Conservation (phyloP, 2,797 vertebrate genomes). For the Lateolabrax maculatus region DNA sequence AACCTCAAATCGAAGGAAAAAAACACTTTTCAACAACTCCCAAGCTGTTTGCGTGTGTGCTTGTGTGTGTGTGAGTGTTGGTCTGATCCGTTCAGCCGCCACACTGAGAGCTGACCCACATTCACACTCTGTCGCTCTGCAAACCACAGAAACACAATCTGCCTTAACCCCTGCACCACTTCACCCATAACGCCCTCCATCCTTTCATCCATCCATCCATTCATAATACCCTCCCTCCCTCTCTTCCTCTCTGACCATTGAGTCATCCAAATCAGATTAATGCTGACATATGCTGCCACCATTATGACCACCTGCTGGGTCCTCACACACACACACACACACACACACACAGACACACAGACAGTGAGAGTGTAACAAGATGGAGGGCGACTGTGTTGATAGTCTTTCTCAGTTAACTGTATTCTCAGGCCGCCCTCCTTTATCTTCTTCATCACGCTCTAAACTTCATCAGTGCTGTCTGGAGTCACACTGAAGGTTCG, state of each 20-base stretch:
- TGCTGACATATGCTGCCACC: constrained; percentile 79
- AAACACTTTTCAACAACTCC: too few relatives aligned
- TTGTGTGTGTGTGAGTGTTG: constrained; percentile 17
- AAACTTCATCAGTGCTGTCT: too few relatives aligned
- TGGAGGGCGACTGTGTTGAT: constrained; percentile 10
- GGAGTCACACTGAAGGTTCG: too few relatives aligned
- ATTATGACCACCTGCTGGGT: constrained; percentile 71
- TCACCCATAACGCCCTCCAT: constrained; percentile 18
- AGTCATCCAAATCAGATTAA: constrained; percentile 81
- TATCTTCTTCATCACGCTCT: too few relatives aligned
- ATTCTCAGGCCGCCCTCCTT: too few relatives aligned
- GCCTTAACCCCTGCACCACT: constrained; percentile 34
- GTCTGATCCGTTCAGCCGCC: constrained; percentile 39
- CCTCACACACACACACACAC: constrained; percentile 28
- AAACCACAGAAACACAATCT: constrained; percentile 61
- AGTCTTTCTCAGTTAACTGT: too few relatives aligned
- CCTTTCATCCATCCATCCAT: constrained; percentile 25
- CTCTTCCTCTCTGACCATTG: constrained; percentile 43
- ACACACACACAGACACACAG: constrained; percentile 52
- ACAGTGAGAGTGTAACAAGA: constrained; percentile 37
- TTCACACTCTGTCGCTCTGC: constrained; percentile 53
- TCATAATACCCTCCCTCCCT: constrained; percentile 19
- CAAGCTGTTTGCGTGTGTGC: too few relatives aligned
- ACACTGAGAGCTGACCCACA: constrained; percentile 72
- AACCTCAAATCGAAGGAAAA: too few relatives aligned